A percentile compares a stretch with the other conserved stretches of the same genome.
Evolutionary conservation across 2,888 invertebrate species (phyloP).

Genomic region (Eutolmus rufibarbis): DNA sequence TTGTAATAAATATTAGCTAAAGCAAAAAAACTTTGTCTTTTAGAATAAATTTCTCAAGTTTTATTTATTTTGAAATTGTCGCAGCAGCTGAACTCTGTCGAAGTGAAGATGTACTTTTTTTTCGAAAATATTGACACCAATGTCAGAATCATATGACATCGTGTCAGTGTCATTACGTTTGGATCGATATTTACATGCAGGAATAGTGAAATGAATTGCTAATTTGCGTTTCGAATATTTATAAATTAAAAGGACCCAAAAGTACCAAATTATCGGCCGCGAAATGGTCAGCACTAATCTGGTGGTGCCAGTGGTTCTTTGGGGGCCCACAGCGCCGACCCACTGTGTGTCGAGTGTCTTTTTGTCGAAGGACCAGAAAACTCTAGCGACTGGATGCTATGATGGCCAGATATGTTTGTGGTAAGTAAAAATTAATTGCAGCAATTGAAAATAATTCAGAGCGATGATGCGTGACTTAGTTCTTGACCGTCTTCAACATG

Average conservation of each 20-base stretch:
- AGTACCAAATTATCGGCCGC: background rate
- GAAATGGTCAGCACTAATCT: conserved; percentile 83
- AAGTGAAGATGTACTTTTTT: background rate
- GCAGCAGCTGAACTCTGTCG: background rate
- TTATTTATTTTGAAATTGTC: background rate
- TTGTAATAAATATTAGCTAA: background rate
- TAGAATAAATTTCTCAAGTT: background rate
- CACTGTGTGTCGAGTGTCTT: conserved; percentile 96
- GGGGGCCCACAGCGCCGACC: conserved; percentile 96
- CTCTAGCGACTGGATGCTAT: conserved; percentile 94
- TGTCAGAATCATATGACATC: background rate
- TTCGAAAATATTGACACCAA: background rate
- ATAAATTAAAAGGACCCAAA: background rate
- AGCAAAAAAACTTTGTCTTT: background rate
- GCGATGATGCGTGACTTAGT: background rate
- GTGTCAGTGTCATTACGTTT: background rate
- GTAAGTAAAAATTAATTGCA: conserved; percentile 63
- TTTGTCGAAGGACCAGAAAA: conserved; percentile 89
- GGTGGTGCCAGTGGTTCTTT: conserved; percentile 95
- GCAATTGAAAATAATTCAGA: background rate
- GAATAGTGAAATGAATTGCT: background rate
- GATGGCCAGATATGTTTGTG: conserved; percentile 98
- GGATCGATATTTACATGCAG: conserved; percentile 13
- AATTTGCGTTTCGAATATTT: background rate
- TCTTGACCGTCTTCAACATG: background rate